A percentile compares a stretch with the other conserved stretches of the same genome.
phyloP scores from a whole-genome alignment of 2,797 vertebrate genomes.

The Galaxias olidus region DNA sequence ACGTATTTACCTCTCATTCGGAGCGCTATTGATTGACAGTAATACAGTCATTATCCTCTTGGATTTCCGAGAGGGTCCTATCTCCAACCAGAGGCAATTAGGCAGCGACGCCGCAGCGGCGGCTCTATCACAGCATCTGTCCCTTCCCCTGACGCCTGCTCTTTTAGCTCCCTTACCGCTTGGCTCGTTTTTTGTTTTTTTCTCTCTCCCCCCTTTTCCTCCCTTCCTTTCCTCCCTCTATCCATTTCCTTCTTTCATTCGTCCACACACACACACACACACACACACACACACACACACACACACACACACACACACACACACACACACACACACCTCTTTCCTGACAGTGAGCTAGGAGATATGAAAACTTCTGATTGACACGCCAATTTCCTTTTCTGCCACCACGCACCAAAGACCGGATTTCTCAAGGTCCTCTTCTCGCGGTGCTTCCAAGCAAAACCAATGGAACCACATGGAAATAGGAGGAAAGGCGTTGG shows the following conservation, averaged over 20 bases:
- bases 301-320: constrained; percentile 34
- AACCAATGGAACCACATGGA: constrained; percentile 39
- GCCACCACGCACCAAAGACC: constrained; percentile 46
- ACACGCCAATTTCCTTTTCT: constrained; percentile 64
- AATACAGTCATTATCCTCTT: constrained; percentile 47
- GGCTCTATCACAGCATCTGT: constrained; percentile 36
- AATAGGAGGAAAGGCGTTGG: constrained; percentile 50
- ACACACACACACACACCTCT: constrained; percentile 40
- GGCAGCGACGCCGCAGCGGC: constrained; percentile 29
- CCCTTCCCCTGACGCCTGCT: constrained; percentile 31
- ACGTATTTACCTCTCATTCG: constrained; percentile 29
- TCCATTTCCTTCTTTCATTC: constrained; percentile 40
- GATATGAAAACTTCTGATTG: constrained; percentile 66
- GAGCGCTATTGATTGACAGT: constrained; percentile 39
- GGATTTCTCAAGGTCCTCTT: constrained; percentile 56
- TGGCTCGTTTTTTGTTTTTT: not conserved
- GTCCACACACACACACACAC: too few species aligned
- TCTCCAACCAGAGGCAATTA: constrained; percentile 49
- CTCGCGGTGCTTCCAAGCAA: constrained; percentile 38
- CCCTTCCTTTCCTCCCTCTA: constrained; percentile 29
- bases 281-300: constrained; percentile 36
- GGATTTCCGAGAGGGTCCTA: constrained; percentile 34
- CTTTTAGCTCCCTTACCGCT: constrained; percentile 20
- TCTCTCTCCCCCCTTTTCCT: not conserved
- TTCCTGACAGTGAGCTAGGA: constrained; percentile 50